Evolutionary conservation across 2,888 invertebrate genomes (phyloP).

Genomic region (Lycia hirtaria): DNA sequence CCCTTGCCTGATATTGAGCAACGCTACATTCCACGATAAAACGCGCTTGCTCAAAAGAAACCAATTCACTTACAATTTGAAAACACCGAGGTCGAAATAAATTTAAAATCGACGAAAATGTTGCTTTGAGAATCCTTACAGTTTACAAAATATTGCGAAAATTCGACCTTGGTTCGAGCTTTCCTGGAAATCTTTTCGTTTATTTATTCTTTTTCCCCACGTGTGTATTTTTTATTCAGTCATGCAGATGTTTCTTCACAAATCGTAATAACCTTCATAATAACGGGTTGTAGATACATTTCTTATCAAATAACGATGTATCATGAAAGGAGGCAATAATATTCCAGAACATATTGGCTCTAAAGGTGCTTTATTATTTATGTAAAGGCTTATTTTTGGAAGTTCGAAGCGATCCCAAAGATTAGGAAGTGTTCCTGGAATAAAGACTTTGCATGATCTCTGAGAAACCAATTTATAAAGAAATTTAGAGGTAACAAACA

Average conservation of each 20-base stretch:
- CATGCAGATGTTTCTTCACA: not conserved
- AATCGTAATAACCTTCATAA: not conserved
- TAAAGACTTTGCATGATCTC: not conserved
- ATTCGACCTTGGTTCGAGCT: no score
- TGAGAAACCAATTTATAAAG: not conserved
- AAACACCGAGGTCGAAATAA: no score
- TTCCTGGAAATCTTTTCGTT: no score
- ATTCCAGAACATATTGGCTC: conserved; percentile 7
- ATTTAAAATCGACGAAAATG: no score
- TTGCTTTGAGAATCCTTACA: no score
- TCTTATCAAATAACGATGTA: conserved; percentile 1
- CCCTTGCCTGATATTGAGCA: no score
- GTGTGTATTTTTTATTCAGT: no score
- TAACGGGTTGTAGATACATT: conserved; percentile 1
- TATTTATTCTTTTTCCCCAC: no score
- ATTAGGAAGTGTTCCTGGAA: conserved; percentile 5
- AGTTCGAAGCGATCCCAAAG: conserved; percentile 9
- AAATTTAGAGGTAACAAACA: not conserved
- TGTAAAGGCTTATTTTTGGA: conserved; percentile 17
- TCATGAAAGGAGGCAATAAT: conserved; percentile 16
- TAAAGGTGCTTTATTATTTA: conserved; percentile 25
- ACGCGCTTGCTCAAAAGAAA: no score
- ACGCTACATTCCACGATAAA: no score
- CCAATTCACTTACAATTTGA: no score
- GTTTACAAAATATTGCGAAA: no score